Conservation (phyloP, 2,888 invertebrate genomes). For the Dasypolia templi region DNA sequence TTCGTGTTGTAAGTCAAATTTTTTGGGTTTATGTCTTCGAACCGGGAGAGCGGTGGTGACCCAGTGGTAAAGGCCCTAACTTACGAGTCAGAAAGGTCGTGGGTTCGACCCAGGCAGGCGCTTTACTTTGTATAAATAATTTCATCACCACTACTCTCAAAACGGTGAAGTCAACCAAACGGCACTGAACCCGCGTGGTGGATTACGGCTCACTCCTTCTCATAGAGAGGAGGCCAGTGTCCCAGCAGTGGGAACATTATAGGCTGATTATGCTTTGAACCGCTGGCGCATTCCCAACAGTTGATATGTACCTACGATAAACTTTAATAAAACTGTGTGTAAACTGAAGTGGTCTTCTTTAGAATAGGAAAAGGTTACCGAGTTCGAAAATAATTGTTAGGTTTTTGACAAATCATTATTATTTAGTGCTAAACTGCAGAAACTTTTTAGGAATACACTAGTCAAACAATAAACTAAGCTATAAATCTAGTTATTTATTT, state of each 20-base stretch:
- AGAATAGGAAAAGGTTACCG: background rate
- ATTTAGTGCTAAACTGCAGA: background rate
- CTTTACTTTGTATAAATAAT: too few relatives aligned
- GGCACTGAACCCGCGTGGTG: too few relatives aligned
- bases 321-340: background rate
- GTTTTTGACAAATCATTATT: background rate
- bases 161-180: too few relatives aligned
- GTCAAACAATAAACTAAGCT: background rate
- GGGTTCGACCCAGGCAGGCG: too few relatives aligned
- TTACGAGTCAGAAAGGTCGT: too few relatives aligned
- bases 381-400: background rate
- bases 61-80: too few relatives aligned
- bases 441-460: background rate
- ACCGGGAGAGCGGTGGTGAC: too few relatives aligned
- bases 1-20: background rate
- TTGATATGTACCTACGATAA: background rate
- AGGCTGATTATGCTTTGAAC: too few relatives aligned
- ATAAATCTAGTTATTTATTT: background rate
- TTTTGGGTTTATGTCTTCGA: background rate
- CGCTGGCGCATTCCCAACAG: background rate
- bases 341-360: background rate
- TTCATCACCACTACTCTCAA: too few relatives aligned
- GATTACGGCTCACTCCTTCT: too few relatives aligned
- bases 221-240: too few relatives aligned
- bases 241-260: too few relatives aligned